A percentile compares a stretch with the other conserved stretches of the same genome.
phyloP scores from a whole-genome alignment of 2,888 invertebrate species.

The Tethea ocularis region DNA sequence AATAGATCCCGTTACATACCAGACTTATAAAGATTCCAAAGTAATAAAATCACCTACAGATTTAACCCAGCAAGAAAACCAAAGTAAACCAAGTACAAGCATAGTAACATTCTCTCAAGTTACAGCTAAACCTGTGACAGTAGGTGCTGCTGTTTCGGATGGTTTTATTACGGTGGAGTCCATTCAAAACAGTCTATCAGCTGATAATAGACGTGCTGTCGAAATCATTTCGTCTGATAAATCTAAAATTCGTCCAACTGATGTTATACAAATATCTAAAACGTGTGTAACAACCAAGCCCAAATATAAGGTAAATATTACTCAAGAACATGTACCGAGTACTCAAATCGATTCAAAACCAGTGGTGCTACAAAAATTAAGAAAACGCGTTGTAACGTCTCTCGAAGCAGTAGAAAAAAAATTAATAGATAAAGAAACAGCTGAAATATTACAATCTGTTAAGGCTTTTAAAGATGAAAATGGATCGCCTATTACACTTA shows the following conservation, averaged over 20 bases:
- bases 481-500: conserved; percentile 87
- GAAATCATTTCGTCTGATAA: conserved; percentile 44
- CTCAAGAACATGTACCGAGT: conserved; percentile 82
- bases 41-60: conserved; percentile 22
- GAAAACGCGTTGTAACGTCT: conserved; percentile 89
- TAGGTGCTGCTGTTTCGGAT: conserved; percentile 84
- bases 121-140: conserved; percentile 80
- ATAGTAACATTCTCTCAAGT: conserved; percentile 52
- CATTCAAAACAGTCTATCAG: conserved; percentile 71
- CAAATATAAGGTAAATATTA: conserved; percentile 86
- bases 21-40: conserved; percentile 40
- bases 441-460: conserved; percentile 86
- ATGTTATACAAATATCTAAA: conserved; percentile 84
- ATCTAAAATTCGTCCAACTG: conserved; percentile 53
- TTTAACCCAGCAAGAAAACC: conserved; percentile 10
- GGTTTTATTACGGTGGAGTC: conserved; percentile 82
- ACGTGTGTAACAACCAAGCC: conserved; percentile 84
- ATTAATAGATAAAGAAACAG: conserved; percentile 90
- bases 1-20: conserved; percentile 52
- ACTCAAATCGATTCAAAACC: conserved; percentile 87
- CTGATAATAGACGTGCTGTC: conserved; percentile 56
- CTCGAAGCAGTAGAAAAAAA: conserved; percentile 91
- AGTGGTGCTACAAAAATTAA: conserved; percentile 89
- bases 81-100: conserved; percentile 36
- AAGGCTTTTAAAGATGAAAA: conserved; percentile 82